Evolutionary conservation across 2,888 invertebrate species (phyloP).

Genomic region (Nemapogon koenigi): DNA sequence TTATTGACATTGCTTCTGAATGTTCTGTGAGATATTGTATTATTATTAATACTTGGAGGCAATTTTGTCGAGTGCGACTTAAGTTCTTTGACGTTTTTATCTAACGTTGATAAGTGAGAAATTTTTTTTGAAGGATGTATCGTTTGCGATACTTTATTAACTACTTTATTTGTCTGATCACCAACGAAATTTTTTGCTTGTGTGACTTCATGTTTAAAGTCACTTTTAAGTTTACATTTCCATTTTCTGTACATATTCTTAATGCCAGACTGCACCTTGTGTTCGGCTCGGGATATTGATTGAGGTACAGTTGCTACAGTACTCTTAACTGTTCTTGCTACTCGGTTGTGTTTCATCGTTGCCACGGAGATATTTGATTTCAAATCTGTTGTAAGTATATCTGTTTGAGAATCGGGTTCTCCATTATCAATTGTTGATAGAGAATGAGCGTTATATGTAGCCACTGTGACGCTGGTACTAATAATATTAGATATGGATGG

Average conservation of each 20-base stretch:
- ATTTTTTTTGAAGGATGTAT: neutral
- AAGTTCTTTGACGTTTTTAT: conserved; percentile 10
- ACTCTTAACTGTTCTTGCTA: too few relatives aligned
- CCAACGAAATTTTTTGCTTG: conserved; percentile 20
- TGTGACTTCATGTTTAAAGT: conserved; percentile 22
- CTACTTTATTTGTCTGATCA: conserved; percentile 11
- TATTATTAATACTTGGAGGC: neutral
- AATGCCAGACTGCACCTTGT: too few relatives aligned
- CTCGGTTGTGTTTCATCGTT: too few relatives aligned
- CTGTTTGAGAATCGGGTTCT: too few relatives aligned
- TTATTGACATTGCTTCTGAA: neutral
- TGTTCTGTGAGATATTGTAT: neutral
- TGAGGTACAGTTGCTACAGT: too few relatives aligned
- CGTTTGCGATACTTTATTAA: neutral
- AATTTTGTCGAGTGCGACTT: conserved; percentile 1
- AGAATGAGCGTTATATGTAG: conserved; percentile 24
- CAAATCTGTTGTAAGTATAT: too few relatives aligned
- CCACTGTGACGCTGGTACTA: conserved; percentile 27
- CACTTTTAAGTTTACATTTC: conserved; percentile 26
- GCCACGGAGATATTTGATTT: too few relatives aligned
- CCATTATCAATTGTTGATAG: too few relatives aligned
- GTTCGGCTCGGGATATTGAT: too few relatives aligned
- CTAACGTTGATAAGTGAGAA: too few relatives aligned
- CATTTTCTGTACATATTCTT: conserved; percentile 27
- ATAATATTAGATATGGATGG: conserved; percentile 25